Percentiles rank a stretch among this genome's conserved stretches.
These are phyloP conservation scores for Nomada lathburiana DNA, from an alignment of 2,888 invertebrate genomes.

Conservation along the genomic window DNA sequence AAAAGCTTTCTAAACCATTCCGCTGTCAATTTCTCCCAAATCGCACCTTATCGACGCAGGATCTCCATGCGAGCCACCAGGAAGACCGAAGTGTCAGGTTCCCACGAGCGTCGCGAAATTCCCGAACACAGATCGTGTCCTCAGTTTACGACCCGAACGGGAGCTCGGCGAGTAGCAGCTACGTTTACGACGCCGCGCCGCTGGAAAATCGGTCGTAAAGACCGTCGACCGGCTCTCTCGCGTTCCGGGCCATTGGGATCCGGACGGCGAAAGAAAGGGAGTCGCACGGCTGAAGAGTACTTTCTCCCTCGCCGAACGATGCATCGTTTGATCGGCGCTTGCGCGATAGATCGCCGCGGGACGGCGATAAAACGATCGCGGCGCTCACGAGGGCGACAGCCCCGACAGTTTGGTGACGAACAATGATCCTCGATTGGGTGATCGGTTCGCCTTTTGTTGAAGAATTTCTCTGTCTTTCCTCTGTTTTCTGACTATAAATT, in stretches of 20 bases:
- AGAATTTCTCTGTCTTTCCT: no score
- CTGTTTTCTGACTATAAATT: no score
- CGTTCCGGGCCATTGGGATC: slow-evolving; percentile 59
- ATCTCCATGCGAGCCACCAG: not conserved
- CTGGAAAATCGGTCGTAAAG: slow-evolving; percentile 62
- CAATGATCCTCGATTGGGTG: not conserved
- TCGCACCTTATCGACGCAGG: not conserved
- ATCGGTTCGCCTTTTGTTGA: not conserved
- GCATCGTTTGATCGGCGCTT: slow-evolving; percentile 27
- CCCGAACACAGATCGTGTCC: slow-evolving; percentile 47
- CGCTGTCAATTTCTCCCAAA: not conserved
- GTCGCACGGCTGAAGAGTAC: slow-evolving; percentile 46
- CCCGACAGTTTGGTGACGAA: slow-evolving; percentile 7
- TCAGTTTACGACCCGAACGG: slow-evolving; percentile 30
- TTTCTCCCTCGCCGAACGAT: slow-evolving; percentile 54
- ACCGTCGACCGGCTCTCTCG: slow-evolving; percentile 39
- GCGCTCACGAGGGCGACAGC: slow-evolving; percentile 11
- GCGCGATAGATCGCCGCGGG: slow-evolving; percentile 5
- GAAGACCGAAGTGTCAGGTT: slow-evolving; percentile 48
- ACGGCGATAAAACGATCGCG: slow-evolving; percentile 15
- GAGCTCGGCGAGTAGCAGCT: slow-evolving; percentile 18
- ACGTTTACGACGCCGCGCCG: slow-evolving; percentile 62
- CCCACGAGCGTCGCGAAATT: slow-evolving; percentile 60
- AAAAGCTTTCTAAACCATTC: not conserved
- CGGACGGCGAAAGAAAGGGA: slow-evolving; percentile 50